Base-by-base conservation (phyloP, 2,113 vertebrate species). In the Syngnathus floridae region DNA sequence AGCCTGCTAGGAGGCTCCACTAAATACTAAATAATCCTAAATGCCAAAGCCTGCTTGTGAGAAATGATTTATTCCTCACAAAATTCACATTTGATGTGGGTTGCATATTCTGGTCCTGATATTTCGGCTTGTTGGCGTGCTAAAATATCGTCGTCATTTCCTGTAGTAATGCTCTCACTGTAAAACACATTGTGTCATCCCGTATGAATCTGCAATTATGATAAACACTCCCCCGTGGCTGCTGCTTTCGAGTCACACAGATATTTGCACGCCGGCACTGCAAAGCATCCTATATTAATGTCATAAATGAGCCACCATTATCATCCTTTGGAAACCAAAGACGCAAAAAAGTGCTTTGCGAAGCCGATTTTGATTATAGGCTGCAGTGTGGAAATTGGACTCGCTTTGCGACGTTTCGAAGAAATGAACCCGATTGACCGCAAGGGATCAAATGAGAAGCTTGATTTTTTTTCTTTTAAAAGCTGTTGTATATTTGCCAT, bases 201-300 rank as follows among this genome's bases (percentile, higher is more conserved):
- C 12, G 12, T 21, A 26, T 54, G 6, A 54, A 52, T 22, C 19
- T 21, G 10, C 10, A 13, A 12, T 22, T 54, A n/a, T 51, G 19
- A 51, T 51, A 51, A 51, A 21, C 19, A 22, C 21, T 52, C n/a
- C n/a, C 51, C 1, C 26, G 26, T 26, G 26, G 21, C 22, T 52
- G 4, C 51, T 52, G 51, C 21, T 52, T 52, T 52, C 22, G 9
- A 22, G 54, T 56, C 14, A 12, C 26, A 8, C 13, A 7, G 13
- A 7, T 21, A 9, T 56, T 56, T 35, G 51, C 51, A 54, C 11
- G 70, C 59, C 19, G 58, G 55, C 54, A 54, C 76, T 8, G 40
- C 35, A 69, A 45, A 55, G 43, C n/a, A 57, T 40, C 46, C 8
- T 36, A 64, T 37, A 49, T 55, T 65, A 49, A 45, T 6, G 3